These are phyloP conservation scores for Palloptera scutellata DNA, from an alignment of 2,888 invertebrate species.

Conservation along the genomic window DNA sequence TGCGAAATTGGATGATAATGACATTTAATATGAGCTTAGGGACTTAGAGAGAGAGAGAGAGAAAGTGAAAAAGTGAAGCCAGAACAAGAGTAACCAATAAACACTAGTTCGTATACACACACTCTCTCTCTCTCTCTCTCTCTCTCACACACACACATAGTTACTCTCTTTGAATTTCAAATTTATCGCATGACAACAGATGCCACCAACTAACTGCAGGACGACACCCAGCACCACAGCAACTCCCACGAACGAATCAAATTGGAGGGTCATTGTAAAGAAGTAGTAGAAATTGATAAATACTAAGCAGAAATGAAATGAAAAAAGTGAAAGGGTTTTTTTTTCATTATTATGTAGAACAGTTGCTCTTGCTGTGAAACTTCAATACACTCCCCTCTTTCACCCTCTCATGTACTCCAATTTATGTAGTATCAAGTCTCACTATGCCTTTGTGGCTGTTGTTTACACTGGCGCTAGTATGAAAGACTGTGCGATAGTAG, in stretches of 20 bases:
- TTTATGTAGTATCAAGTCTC: too few relatives aligned
- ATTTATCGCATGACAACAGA: slow-evolving; percentile 20
- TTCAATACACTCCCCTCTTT: too few relatives aligned
- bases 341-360: too few relatives aligned
- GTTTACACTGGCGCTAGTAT: too few relatives aligned
- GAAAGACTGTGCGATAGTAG: too few relatives aligned
- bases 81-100: neutral
- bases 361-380: too few relatives aligned
- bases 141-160: neutral
- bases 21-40: slow-evolving; percentile 4
- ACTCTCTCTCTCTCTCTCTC: too few relatives aligned
- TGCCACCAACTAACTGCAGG: slow-evolving; percentile 1
- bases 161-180: slow-evolving; percentile 21
- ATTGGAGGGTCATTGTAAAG: neutral
- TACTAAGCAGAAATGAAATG: neutral
- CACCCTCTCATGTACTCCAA: too few relatives aligned
- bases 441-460: too few relatives aligned
- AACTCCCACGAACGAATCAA: neutral
- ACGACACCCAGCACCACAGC: neutral
- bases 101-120: neutral
- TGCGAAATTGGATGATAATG: neutral
- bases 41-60: neutral
- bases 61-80: too few relatives aligned
- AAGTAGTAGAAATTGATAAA: neutral
- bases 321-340: neutral